Conservation (phyloP, 2,888 invertebrate genomes). For the Athrips mouffetella region DNA sequence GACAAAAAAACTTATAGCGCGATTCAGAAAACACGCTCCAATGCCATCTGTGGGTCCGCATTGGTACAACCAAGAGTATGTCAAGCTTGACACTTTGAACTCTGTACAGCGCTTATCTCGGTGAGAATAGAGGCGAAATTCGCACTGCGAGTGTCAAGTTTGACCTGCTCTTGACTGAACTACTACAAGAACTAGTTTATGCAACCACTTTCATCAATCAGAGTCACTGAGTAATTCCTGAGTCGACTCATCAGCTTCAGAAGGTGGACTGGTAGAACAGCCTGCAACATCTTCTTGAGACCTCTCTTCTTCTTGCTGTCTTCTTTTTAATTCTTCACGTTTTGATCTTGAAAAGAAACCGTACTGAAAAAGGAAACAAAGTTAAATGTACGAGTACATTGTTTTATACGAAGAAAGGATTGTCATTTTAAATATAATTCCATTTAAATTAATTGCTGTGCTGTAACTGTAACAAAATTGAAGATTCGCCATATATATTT, state of each 20-base stretch:
- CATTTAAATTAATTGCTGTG: neutral
- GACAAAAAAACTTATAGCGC: no score
- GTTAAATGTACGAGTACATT: neutral
- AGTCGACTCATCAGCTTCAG: conserved; percentile 21
- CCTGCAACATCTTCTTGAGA: conserved; percentile 20
- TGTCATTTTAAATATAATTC: neutral
- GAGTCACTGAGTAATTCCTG: conserved; percentile 19
- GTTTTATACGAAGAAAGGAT: neutral
- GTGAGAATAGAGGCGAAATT: no score
- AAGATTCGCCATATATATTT: no score
- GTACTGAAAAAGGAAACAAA: conserved; percentile 36
- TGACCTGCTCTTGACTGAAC: no score
- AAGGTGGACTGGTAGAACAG: conserved; percentile 16
- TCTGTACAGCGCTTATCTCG: no score
- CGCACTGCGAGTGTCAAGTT: no score
- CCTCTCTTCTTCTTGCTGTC: conserved; percentile 31
- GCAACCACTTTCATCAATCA: conserved; percentile 14
- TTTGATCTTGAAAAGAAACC: conserved; percentile 55
- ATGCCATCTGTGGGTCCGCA: no score
- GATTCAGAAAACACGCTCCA: no score
- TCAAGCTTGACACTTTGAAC: no score
- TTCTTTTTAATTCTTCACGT: conserved; percentile 40
- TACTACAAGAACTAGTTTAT: neutral
- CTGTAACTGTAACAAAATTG: no score
- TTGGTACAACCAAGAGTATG: no score